phyloP scores from a whole-genome alignment of 2,113 vertebrate species.

The Toxotes jaculatrix region DNA sequence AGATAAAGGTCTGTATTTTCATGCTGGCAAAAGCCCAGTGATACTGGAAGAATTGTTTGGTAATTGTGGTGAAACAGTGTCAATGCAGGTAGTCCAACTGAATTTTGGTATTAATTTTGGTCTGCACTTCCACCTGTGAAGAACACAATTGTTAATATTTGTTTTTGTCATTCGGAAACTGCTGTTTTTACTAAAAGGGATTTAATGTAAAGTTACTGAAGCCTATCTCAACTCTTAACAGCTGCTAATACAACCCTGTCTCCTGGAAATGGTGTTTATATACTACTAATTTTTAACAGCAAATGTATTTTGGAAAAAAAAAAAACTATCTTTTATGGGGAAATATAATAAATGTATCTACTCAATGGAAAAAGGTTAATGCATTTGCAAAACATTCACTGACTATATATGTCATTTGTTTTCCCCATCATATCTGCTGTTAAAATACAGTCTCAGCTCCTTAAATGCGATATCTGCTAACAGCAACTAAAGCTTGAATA shows the following conservation, averaged over 20 bases:
- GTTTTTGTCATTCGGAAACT: background rate
- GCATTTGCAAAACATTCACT: too few relatives aligned
- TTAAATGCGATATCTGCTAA: background rate
- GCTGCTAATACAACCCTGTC: background rate
- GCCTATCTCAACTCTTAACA: background rate
- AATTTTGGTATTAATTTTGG: background rate
- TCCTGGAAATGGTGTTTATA: background rate
- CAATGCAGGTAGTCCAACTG: background rate
- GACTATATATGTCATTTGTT: too few relatives aligned
- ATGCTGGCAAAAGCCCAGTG: background rate
- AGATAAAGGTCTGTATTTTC: constrained; percentile 8
- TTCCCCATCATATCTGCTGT: too few relatives aligned
- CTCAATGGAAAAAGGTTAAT: background rate
- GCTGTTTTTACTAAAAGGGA: background rate
- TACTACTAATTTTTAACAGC: too few relatives aligned
- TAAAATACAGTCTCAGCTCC: background rate
- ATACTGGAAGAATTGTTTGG: background rate
- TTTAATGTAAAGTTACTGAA: background rate
- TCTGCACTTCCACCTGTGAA: background rate
- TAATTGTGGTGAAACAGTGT: background rate
- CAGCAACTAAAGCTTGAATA: background rate
- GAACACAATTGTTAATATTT: background rate
- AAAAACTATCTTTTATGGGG: too few relatives aligned
- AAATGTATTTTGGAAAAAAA: too few relatives aligned
- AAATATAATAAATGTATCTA: background rate